phyloP scores from a whole-genome alignment of 2,888 invertebrate genomes.

The Melangyna quadrimaculata region DNA sequence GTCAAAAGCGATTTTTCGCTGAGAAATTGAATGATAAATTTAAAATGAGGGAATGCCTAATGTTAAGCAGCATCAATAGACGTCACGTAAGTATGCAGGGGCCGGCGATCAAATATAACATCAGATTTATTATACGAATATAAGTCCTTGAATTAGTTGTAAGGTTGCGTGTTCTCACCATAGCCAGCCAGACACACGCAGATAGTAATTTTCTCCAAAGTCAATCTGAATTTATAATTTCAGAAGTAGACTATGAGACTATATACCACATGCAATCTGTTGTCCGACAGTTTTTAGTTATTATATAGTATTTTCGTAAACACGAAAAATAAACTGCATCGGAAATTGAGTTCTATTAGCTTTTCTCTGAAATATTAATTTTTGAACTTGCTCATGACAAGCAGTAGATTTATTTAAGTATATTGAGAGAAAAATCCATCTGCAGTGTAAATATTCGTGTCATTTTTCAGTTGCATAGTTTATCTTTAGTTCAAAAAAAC shows the following conservation, averaged over 20 bases:
- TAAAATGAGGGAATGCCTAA: not conserved
- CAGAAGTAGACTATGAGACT: not conserved
- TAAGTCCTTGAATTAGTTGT: constrained; percentile 30
- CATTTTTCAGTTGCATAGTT: not conserved
- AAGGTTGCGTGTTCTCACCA: constrained; percentile 11
- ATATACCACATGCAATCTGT: constrained; percentile 5
- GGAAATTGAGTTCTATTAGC: not conserved
- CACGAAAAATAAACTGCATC: not conserved
- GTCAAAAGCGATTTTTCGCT: not conserved
- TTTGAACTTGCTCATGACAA: not conserved
- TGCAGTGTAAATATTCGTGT: not conserved
- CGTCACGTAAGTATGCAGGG: not conserved
- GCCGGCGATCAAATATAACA: not conserved
- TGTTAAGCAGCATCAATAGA: not conserved
- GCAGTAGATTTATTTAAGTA: not conserved
- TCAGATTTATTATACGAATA: constrained; percentile 28
- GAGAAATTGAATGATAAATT: not conserved
- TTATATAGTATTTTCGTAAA: not conserved
- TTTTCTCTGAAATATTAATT: not conserved
- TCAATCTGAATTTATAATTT: constrained; percentile 29
- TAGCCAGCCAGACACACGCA: too few species aligned
- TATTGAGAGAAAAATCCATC: not conserved
- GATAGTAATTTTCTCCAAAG: constrained; percentile 1
- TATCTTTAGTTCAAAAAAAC: too few species aligned
- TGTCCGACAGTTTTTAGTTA: not conserved